These are phyloP conservation scores for Nemurella pictetii DNA, from an alignment of 2,888 invertebrate species.

Conservation along the genomic window DNA sequence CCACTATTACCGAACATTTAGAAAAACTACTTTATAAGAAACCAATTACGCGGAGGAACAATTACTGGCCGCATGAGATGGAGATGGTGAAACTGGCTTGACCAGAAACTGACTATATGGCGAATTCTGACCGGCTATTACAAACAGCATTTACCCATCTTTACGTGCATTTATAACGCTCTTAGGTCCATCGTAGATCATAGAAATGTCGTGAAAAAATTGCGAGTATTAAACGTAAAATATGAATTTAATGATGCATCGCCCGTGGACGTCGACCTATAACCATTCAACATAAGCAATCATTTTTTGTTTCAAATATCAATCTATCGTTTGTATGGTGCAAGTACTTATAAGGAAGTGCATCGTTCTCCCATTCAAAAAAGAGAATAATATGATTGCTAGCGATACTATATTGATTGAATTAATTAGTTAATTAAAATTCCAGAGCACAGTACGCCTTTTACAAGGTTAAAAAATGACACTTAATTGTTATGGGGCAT, in stretches of 20 bases:
- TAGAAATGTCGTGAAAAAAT: neutral
- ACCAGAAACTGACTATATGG: neutral
- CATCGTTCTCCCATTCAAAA: neutral
- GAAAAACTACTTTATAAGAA: constrained; percentile 5
- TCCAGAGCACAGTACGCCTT: neutral
- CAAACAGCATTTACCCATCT: constrained; percentile 5
- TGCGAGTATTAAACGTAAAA: neutral
- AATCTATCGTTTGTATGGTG: neutral
- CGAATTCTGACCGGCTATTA: constrained; percentile 1
- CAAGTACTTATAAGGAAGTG: neutral
- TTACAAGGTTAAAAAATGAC: neutral
- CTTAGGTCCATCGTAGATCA: constrained; percentile 6
- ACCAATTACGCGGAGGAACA: constrained; percentile 26
- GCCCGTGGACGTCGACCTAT: neutral
- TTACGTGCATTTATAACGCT: constrained; percentile 14
- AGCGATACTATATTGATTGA: constrained; percentile 7
- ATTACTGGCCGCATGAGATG: neutral
- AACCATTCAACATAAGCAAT: neutral
- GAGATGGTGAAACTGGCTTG: neutral
- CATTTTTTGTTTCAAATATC: constrained; percentile 5
- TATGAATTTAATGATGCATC: neutral
- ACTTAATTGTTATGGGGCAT: neutral
- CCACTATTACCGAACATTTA: constrained; percentile 16
- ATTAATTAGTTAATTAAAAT: constrained; percentile 26
- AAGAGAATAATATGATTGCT: neutral